Evolutionary conservation across 53 echinoderm and acorn worm genomes (phyloP).

Genomic region (Echinometra lucunter): DNA sequence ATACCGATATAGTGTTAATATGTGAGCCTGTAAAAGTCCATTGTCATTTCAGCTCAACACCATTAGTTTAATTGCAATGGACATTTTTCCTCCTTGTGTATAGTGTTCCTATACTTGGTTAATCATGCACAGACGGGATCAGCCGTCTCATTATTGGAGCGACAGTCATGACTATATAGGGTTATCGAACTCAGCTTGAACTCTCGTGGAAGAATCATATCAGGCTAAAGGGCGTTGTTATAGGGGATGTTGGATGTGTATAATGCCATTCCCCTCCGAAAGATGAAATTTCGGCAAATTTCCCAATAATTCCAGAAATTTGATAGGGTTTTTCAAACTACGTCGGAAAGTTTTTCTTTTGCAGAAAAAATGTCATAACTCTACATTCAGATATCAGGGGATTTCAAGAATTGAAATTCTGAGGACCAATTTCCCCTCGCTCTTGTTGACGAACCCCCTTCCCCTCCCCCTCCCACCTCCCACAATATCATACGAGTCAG

Average conservation of each 20-base stretch:
- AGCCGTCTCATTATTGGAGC: neutral
- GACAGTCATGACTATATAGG: neutral
- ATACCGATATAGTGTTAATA: too few relatives aligned
- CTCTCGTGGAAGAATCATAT: neutral
- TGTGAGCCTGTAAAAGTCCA: neutral
- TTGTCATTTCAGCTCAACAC: neutral
- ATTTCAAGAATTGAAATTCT: too few relatives aligned
- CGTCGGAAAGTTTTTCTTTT: too few relatives aligned
- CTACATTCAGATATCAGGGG: too few relatives aligned
- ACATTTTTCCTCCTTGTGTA: neutral
- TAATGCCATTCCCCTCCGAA: neutral
- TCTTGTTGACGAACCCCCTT: too few relatives aligned
- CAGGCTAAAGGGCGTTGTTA: neutral
- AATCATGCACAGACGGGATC: neutral
- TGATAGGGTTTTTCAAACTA: too few relatives aligned
- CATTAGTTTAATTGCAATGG: neutral
- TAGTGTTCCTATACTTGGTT: neutral
- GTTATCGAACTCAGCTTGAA: neutral
- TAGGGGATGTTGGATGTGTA: neutral
- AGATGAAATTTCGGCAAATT: neutral
- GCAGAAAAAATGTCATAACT: too few relatives aligned
- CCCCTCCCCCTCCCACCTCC: neutral
- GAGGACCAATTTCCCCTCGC: too few relatives aligned
- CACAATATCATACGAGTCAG: too few relatives aligned
- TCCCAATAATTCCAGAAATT: neutral